These are phyloP conservation scores for Pseudomyrmex cubaensis DNA, from an alignment of 1,140 invertebrate species.

Conservation along the genomic window DNA sequence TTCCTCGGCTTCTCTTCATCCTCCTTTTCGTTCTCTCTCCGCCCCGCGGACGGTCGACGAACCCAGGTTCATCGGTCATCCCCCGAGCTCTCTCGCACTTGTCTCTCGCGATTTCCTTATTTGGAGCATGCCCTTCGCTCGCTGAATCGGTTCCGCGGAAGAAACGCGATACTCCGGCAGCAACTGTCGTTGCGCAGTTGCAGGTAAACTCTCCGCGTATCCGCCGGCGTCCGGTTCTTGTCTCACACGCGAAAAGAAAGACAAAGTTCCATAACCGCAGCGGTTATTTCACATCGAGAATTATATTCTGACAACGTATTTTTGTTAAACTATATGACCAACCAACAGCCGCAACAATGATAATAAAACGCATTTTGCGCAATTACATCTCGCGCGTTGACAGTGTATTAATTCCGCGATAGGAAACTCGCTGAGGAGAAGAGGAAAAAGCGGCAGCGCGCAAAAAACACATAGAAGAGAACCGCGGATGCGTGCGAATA, in stretches of 20 bases:
- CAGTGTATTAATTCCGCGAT: neutral
- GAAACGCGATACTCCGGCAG: constrained; percentile 31
- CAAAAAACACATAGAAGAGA: constrained; percentile 14
- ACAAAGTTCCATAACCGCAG: no score
- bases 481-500: constrained; percentile 18
- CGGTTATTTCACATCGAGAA: no score
- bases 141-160: constrained; percentile 14
- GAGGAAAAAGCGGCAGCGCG: constrained; percentile 23
- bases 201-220: neutral
- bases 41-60: constrained; percentile 71
- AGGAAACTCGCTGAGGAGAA: constrained; percentile 28
- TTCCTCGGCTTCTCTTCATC: neutral
- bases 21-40: neutral
- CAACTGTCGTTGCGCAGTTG: neutral
- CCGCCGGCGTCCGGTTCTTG: neutral
- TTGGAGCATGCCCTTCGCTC: constrained; percentile 75
- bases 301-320: no score
- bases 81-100: constrained; percentile 78
- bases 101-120: constrained; percentile 81
- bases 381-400: constrained; percentile 7
- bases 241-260: neutral
- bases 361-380: no score
- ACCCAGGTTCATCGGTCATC: constrained; percentile 80
- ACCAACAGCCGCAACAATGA: no score
- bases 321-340: no score